phyloP scores from a whole-genome alignment of 2,113 vertebrate species.

The Aegotheles bennettii region DNA sequence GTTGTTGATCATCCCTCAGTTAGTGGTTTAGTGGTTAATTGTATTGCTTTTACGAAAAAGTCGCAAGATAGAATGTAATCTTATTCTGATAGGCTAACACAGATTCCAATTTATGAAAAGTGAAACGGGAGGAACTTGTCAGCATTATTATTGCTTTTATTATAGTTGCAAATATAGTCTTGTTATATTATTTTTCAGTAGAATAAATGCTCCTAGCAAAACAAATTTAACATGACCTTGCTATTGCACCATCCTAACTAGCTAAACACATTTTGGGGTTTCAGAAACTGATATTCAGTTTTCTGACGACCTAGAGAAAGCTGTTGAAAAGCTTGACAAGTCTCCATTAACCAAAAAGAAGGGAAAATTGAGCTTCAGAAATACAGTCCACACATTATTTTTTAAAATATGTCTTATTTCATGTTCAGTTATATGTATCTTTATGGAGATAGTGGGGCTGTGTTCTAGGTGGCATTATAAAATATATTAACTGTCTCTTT shows the following conservation, averaged over 20 bases:
- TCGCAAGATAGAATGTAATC: background rate
- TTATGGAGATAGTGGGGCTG: background rate
- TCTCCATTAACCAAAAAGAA: background rate
- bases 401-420: background rate
- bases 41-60: background rate
- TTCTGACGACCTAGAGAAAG: background rate
- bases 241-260: background rate
- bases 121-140: background rate
- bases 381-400: accelerated
- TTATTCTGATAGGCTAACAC: background rate
- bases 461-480: background rate
- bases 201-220: background rate
- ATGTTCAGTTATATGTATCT: background rate
- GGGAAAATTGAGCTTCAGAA: background rate
- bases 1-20: background rate
- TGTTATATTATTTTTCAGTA: constrained; percentile 20
- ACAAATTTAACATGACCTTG: constrained; percentile 28
- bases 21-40: constrained; percentile 35
- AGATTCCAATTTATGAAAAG: background rate
- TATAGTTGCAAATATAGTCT: constrained; percentile 17
- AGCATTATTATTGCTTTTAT: constrained; percentile 24
- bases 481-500: accelerated
- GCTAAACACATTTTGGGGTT: background rate
- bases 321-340: background rate
- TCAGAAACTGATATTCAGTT: background rate